Evolutionary conservation across 2,888 invertebrate genomes (phyloP).

Genomic region (Lacanobia wlatinum): DNA sequence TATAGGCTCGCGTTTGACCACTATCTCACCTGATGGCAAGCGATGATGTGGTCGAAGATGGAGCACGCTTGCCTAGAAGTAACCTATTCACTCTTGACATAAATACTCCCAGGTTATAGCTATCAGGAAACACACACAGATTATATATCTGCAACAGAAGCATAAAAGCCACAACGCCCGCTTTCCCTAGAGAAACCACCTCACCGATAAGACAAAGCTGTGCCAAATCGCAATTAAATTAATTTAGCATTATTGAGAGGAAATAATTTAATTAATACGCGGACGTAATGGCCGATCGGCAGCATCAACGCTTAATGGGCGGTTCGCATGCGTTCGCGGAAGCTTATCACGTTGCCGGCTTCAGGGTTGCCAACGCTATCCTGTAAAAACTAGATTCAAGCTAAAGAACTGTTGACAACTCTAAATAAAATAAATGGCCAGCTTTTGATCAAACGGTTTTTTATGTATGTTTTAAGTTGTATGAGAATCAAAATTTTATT

Average conservation of each 20-base stretch:
- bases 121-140: no score
- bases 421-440: neutral
- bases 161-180: conserved; percentile 21
- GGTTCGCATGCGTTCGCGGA: conserved; percentile 68
- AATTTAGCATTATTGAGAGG: conserved; percentile 48
- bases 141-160: conserved; percentile 5
- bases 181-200: conserved; percentile 54
- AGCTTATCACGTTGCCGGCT: conserved; percentile 54
- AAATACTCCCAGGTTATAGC: no score
- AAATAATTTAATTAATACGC: conserved; percentile 66
- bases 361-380: neutral
- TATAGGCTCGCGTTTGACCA: no score
- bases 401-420: neutral
- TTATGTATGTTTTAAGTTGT: no score
- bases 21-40: no score
- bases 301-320: conserved; percentile 61
- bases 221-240: conserved; percentile 58
- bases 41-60: no score
- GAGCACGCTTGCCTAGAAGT: no score
- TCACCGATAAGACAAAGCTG: conserved; percentile 54
- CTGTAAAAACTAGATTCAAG: neutral
- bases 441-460: no score
- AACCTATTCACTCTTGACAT: no score
- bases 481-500: no score
- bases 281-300: conserved; percentile 62